Conservation (phyloP, 2,113 vertebrate species). For the Haemorhous mexicanus region DNA sequence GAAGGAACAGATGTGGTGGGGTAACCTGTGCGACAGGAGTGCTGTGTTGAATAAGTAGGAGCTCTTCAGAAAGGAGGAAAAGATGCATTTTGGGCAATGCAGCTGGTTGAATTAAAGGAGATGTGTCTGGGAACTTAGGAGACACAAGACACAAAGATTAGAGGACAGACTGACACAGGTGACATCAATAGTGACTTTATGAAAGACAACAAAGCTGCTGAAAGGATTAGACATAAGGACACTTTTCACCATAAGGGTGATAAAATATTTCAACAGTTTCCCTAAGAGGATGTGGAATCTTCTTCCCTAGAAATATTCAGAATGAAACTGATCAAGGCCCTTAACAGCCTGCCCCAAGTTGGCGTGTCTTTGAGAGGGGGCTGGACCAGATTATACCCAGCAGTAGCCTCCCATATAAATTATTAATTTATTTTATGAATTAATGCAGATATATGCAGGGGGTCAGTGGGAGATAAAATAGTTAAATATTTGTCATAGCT, state of each 20-base stretch:
- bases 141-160: neutral
- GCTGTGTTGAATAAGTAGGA: neutral
- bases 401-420: neutral
- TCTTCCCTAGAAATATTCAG: neutral
- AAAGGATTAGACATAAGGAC: neutral
- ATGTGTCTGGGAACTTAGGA: neutral
- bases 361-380: fast-evolving
- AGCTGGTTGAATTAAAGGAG: neutral
- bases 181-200: neutral
- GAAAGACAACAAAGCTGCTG: neutral
- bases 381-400: neutral
- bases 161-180: neutral
- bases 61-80: neutral
- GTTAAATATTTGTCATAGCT: neutral
- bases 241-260: neutral
- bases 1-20: neutral
- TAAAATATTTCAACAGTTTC: neutral
- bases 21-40: neutral
- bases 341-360: neutral
- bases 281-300: neutral
- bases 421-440: neutral
- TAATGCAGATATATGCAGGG: neutral
- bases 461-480: neutral
- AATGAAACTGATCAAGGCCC: neutral
- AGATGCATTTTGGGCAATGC: neutral